These are phyloP conservation scores for Leptosomus discolor DNA, from an alignment of 2,113 vertebrate genomes.

Conservation along the genomic window DNA sequence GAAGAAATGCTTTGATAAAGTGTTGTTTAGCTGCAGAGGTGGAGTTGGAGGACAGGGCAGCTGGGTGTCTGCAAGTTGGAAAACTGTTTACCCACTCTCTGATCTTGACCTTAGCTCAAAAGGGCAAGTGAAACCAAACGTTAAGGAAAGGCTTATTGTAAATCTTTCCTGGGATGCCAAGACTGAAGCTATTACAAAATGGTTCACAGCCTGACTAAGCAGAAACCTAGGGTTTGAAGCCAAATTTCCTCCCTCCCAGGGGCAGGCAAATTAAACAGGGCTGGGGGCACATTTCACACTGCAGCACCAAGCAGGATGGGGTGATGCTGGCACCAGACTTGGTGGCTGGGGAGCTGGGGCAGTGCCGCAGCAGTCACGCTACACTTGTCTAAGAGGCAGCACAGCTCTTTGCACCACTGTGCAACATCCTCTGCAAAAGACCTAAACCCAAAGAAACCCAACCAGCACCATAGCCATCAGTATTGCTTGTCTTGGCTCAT, in stretches of 20 bases:
- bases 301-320: neutral
- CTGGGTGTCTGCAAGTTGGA: neutral
- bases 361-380: rapidly evolving
- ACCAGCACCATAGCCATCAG: neutral
- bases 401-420: rapidly evolving
- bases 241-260: neutral
- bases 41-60: neutral
- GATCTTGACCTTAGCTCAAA: slow-evolving; percentile 10
- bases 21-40: neutral
- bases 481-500: neutral
- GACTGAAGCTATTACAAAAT: neutral
- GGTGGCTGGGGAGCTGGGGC: rapidly evolving
- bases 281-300: rapidly evolving
- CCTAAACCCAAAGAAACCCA: neutral
- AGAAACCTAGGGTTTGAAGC: neutral
- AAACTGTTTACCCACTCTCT: neutral
- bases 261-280: neutral
- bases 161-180: neutral
- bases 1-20: neutral
- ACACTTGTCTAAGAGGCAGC: rapidly evolving
- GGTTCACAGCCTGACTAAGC: neutral
- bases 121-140: neutral
- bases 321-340: rapidly evolving
- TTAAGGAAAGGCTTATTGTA: neutral
- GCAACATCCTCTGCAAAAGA: neutral